Percentiles rank a stretch among this genome's conserved stretches.
Conservation (phyloP, 2,113 vertebrate genomes). For the Python bivittatus region DNA sequence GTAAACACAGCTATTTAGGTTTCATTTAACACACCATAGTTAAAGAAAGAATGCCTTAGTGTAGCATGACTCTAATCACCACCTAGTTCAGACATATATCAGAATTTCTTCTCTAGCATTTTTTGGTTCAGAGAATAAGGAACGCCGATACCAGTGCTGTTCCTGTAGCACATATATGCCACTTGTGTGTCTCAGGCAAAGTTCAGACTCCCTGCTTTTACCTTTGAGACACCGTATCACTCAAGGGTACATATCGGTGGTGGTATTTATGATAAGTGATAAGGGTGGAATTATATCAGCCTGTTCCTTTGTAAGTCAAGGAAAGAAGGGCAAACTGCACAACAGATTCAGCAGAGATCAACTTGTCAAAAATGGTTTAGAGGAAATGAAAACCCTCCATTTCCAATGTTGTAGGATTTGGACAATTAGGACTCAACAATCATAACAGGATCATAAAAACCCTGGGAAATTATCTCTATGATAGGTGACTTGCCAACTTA, state of each 20-base stretch:
- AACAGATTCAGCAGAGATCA: not conserved
- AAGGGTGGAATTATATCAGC: not conserved
- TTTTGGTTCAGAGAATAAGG: no score
- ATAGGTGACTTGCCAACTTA: no score
- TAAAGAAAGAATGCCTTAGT: no score
- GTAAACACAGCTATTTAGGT: no score
- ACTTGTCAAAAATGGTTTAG: not conserved
- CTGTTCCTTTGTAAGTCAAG: accelerated
- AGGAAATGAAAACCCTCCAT: not conserved
- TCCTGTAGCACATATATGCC: not conserved
- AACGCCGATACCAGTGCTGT: not conserved
- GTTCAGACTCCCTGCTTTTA: not conserved
- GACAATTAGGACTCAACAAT: constrained; percentile 19
- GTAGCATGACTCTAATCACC: no score
- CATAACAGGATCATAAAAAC: not conserved
- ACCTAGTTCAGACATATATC: not conserved
- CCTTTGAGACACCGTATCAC: not conserved
- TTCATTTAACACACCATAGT: no score
- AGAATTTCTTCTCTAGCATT: not conserved
- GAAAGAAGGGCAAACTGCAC: constrained; percentile 15
- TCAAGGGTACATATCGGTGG: not conserved
- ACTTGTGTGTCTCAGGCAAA: not conserved
- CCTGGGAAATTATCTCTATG: no score
- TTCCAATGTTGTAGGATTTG: not conserved
- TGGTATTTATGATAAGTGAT: not conserved